These are phyloP conservation scores for Allolobophora icterica DNA, from an alignment of 2,888 invertebrate species.

Conservation along the genomic window DNA sequence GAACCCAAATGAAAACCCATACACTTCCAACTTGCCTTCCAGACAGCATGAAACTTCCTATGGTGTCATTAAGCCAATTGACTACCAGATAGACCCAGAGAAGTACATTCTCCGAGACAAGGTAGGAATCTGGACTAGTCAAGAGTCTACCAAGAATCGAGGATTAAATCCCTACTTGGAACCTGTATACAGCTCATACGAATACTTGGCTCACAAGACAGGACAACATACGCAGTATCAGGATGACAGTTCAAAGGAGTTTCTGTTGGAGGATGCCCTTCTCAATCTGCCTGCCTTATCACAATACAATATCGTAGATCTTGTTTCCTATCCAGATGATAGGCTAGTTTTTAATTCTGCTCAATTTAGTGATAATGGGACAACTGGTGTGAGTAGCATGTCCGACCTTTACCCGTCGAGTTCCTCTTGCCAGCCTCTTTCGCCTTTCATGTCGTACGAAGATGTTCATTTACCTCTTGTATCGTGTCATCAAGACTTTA, in stretches of 20 bases:
- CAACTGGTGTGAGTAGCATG: not conserved
- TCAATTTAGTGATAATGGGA: not conserved
- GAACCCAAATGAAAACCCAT: not conserved
- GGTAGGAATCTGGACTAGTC: not conserved
- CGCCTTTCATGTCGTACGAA: not conserved
- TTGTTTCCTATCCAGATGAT: slow-evolving; percentile 7
- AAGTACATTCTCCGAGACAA: slow-evolving; percentile 30
- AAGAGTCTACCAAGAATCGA: not conserved
- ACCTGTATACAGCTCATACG: slow-evolving; percentile 31
- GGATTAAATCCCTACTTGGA: slow-evolving; percentile 18
- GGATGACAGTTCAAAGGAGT: slow-evolving; percentile 1
- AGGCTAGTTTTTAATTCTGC: not conserved
- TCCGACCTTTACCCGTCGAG: not conserved
- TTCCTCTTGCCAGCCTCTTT: not conserved
- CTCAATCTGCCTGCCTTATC: slow-evolving; percentile 22
- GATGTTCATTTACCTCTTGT: not conserved
- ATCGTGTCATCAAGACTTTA: slow-evolving; percentile 14
- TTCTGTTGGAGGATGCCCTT: not conserved
- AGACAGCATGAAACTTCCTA: slow-evolving; percentile 47
- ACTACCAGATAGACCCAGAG: slow-evolving; percentile 50
- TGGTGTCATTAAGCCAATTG: slow-evolving; percentile 62
- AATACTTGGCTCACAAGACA: slow-evolving; percentile 35
- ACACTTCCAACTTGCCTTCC: slow-evolving; percentile 25
- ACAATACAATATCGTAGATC: not conserved
- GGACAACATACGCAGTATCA: slow-evolving; percentile 31